A percentile compares a stretch with the other conserved stretches of the same genome.
phyloP scores from a whole-genome alignment of 1,140 invertebrate genomes.

The Drosophila dunni region DNA sequence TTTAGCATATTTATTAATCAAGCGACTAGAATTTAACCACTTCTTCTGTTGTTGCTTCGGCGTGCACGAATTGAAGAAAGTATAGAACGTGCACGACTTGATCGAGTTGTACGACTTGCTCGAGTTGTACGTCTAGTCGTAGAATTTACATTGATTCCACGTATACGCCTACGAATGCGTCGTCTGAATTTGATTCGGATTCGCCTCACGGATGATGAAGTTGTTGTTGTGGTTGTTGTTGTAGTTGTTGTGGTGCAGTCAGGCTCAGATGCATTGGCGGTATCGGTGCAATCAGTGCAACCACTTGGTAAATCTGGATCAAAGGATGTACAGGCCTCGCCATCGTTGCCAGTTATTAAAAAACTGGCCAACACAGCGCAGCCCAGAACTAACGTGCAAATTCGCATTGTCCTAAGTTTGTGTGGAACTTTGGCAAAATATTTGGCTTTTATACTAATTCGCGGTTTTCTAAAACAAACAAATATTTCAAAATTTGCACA shows the following conservation, averaged over 20 bases:
- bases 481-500: conserved; percentile 29
- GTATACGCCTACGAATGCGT: neutral
- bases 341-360: neutral
- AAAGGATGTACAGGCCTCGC: conserved; percentile 12
- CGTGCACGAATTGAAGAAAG: too few relatives aligned
- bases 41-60: too few relatives aligned
- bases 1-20: too few relatives aligned
- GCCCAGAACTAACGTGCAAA: neutral
- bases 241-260: conserved; percentile 15
- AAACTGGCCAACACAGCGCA: conserved; percentile 6
- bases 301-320: neutral
- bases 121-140: too few relatives aligned
- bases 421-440: neutral
- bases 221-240: neutral
- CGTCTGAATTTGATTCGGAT: neutral
- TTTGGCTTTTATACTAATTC: conserved; percentile 30
- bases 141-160: neutral
- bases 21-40: too few relatives aligned
- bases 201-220: neutral
- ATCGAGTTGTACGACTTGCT: too few relatives aligned
- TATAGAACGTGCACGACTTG: too few relatives aligned
- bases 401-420: conserved; percentile 9
- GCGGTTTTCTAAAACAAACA: neutral
- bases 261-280: neutral
- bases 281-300: conserved; percentile 19